Evolutionary conservation across 2,113 vertebrate genomes (phyloP).

Genomic region (Axis porcinus): DNA sequence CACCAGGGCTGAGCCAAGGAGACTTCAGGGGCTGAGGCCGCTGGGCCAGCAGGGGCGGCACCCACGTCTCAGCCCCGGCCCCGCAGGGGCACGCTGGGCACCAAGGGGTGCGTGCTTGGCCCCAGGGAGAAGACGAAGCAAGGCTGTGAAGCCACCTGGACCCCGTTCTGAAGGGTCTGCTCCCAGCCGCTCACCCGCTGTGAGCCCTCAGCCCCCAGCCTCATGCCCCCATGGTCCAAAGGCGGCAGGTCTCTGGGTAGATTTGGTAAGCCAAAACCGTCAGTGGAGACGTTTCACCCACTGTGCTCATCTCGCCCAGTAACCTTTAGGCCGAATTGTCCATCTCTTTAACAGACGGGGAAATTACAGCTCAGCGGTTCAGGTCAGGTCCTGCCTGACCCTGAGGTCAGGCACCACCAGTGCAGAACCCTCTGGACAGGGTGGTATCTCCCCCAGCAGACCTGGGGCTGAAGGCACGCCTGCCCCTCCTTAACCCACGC

Average conservation of each 20-base stretch:
- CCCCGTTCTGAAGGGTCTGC: not conserved
- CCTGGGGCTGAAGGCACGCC: not conserved
- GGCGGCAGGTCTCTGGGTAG: fast-evolving
- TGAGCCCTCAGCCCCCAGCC: not conserved
- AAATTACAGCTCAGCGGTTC: not conserved
- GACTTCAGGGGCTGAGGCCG: not conserved
- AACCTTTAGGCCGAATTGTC: too few species aligned
- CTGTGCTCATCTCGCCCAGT: too few species aligned
- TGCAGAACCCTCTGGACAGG: not conserved
- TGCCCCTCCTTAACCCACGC: not conserved
- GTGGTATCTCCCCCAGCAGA: too few species aligned
- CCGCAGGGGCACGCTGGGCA: fast-evolving
- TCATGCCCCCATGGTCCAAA: fast-evolving
- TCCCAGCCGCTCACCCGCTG: fast-evolving
- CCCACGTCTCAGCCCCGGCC: not conserved
- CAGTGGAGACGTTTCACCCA: fast-evolving
- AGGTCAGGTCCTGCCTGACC: fast-evolving
- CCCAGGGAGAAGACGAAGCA: not conserved
- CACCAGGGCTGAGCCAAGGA: fast-evolving
- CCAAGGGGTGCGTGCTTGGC: not conserved
- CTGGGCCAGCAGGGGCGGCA: too few species aligned
- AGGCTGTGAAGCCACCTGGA: not conserved
- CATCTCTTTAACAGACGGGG: not conserved
- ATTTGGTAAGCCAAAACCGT: not conserved
- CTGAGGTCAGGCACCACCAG: fast-evolving